These are phyloP conservation scores for Caenorhabditis remanei DNA, from an alignment of 1,140 invertebrate species.

Conservation along the genomic window DNA sequence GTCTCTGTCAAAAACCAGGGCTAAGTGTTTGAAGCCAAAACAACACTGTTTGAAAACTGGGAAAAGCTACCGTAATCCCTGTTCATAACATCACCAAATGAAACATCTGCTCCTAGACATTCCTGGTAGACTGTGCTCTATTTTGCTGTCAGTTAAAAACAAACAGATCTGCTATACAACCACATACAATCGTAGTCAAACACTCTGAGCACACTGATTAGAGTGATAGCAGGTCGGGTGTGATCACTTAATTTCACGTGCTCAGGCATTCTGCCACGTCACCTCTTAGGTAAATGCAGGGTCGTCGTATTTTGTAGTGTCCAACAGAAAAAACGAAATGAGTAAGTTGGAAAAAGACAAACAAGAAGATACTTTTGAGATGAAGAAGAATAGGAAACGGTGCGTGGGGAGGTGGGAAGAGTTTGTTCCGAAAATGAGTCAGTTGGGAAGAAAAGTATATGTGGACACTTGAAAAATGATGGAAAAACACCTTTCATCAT, in stretches of 20 bases:
- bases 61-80: too few relatives aligned
- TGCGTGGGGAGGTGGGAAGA: background rate
- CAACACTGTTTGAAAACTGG: too few relatives aligned
- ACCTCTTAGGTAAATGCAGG: background rate
- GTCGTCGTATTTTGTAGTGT: conserved; percentile 35
- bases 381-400: background rate
- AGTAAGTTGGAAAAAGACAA: conserved; percentile 14
- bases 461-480: conserved; percentile 25
- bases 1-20: too few relatives aligned
- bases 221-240: background rate
- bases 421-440: conserved; percentile 24
- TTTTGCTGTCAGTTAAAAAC: background rate
- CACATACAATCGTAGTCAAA: conserved; percentile 27
- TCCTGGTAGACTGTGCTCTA: background rate
- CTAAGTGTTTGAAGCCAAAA: too few relatives aligned
- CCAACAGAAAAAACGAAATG: background rate
- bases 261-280: background rate
- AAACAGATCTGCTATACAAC: background rate
- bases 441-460: background rate
- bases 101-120: too few relatives aligned
- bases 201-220: conserved; percentile 45
- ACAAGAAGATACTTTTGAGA: background rate
- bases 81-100: too few relatives aligned
- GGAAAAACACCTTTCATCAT: background rate
- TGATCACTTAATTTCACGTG: conserved; percentile 18